Conservation (phyloP, 2,888 invertebrate species). For the Rhogogaster chlorosoma region DNA sequence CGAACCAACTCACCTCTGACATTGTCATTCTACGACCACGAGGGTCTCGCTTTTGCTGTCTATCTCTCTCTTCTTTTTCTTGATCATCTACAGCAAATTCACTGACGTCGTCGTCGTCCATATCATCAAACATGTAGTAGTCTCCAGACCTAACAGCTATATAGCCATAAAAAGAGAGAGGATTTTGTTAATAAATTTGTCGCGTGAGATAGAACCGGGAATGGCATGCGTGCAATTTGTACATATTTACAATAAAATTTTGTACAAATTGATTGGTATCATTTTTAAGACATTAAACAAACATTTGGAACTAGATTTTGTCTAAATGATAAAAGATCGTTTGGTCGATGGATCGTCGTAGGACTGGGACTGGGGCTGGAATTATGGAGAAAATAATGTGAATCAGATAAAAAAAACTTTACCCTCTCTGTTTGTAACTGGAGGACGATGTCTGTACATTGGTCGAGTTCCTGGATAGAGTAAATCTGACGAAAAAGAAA, state of each 20-base stretch:
- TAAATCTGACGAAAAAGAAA: slow-evolving; percentile 78
- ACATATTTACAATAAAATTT: slow-evolving; percentile 45
- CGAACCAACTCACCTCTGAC: slow-evolving; percentile 65
- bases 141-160: slow-evolving; percentile 98
- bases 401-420: slow-evolving; percentile 68
- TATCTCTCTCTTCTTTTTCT: slow-evolving; percentile 81
- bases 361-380: neutral
- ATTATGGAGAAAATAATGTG: neutral
- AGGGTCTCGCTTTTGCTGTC: slow-evolving; percentile 69
- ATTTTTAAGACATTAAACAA: neutral
- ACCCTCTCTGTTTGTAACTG: slow-evolving; percentile 81
- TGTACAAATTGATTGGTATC: slow-evolving; percentile 46
- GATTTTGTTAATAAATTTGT: slow-evolving; percentile 33
- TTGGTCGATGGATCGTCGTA: neutral
- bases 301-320: neutral
- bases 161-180: slow-evolving; percentile 43
- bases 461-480: slow-evolving; percentile 79
- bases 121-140: slow-evolving; percentile 99
- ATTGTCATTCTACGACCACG: slow-evolving; percentile 78
- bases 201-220: neutral
- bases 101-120: slow-evolving; percentile 86
- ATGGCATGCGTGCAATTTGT: slow-evolving; percentile 33
- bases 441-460: slow-evolving; percentile 78
- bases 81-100: slow-evolving; percentile 83
- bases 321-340: neutral